A percentile compares a stretch with the other conserved stretches of the same genome.
phyloP scores from a whole-genome alignment of 2,888 invertebrate species.

The Yponomeuta malinellus region DNA sequence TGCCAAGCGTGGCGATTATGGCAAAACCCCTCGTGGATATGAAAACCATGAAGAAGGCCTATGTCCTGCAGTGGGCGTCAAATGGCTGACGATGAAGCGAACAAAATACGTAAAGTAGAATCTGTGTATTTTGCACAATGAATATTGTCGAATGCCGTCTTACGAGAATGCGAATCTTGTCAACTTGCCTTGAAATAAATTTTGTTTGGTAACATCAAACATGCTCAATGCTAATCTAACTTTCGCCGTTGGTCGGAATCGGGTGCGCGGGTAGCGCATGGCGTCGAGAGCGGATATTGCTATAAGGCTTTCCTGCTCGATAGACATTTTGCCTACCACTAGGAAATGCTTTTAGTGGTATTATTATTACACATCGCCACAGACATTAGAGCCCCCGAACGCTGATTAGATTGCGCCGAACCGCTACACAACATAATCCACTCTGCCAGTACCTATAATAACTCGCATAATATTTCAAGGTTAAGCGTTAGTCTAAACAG shows the following conservation, averaged over 20 bases:
- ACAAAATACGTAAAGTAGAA: neutral
- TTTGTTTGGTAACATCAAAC: neutral
- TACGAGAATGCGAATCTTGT: neutral
- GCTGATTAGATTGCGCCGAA: conserved; percentile 1
- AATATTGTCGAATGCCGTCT: no score
- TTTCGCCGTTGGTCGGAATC: neutral
- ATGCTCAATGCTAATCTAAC: neutral
- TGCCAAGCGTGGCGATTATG: no score
- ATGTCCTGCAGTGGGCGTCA: no score
- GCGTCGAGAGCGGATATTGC: conserved; percentile 6
- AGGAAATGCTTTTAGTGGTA: conserved; percentile 37
- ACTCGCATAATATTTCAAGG: neutral
- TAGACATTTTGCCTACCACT: conserved; percentile 9
- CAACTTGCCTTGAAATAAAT: neutral
- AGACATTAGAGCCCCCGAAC: neutral
- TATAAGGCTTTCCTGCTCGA: neutral
- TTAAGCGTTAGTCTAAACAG: neutral
- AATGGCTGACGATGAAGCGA: neutral
- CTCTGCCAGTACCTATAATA: neutral
- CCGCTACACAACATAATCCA: neutral
- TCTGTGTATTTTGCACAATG: neutral
- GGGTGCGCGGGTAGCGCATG: neutral
- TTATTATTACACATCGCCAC: conserved; percentile 27
- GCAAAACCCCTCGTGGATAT: no score
- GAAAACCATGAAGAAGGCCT: no score